Percentiles rank a stretch among this genome's conserved stretches.
These are phyloP conservation scores for Tachystola acroxantha DNA, from an alignment of 2,888 invertebrate genomes.

Conservation along the genomic window DNA sequence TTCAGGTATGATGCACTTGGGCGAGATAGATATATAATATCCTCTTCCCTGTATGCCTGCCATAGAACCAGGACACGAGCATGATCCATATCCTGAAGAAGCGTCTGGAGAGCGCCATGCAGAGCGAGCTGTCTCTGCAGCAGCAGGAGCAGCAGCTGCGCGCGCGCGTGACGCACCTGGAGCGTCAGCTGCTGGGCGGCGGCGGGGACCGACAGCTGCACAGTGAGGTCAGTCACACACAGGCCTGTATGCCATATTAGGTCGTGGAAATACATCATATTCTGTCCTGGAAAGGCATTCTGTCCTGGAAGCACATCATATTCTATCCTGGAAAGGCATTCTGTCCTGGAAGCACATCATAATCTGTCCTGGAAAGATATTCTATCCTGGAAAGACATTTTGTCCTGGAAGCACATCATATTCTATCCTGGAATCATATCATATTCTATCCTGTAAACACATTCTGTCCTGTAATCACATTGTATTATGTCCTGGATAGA, in stretches of 20 bases:
- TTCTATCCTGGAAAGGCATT: no score
- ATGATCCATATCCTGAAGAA: slow-evolving; percentile 82
- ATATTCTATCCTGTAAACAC: no score
- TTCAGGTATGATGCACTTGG: no score
- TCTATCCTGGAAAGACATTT: neutral
- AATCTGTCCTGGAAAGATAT: no score
- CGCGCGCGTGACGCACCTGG: slow-evolving; percentile 44
- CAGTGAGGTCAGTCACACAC: slow-evolving; percentile 41
- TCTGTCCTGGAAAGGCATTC: no score
- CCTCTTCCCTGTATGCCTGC: no score
- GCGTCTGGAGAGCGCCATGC: slow-evolving; percentile 80
- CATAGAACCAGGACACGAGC: slow-evolving; percentile 81
- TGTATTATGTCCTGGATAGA: no score
- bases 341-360: neutral
- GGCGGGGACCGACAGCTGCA: slow-evolving; percentile 23
- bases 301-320: neutral
- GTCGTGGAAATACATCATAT: neutral
- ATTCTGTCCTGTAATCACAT: no score
- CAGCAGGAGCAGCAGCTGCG: slow-evolving; percentile 75
- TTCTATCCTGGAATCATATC: no score
- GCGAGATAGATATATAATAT: no score
- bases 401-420: no score
- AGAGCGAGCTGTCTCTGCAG: slow-evolving; percentile 81
- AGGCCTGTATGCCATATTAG: no score
- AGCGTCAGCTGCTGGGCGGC: slow-evolving; percentile 26